Base-by-base conservation (phyloP, 2,888 invertebrate genomes). In the Callinectes sapidus region DNA sequence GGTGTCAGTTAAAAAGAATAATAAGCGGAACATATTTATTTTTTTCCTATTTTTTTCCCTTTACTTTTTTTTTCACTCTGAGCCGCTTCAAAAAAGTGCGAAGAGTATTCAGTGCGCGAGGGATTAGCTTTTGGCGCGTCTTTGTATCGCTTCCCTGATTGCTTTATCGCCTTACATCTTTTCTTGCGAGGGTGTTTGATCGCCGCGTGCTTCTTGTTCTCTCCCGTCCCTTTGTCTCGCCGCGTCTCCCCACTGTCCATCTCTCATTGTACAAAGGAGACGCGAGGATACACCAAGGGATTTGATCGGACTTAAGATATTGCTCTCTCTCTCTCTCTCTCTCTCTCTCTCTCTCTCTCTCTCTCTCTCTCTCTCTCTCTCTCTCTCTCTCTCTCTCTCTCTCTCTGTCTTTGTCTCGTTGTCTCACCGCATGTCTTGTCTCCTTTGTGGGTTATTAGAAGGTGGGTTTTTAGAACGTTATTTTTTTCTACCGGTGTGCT, bases 331-430 rank as follows among this genome's bases (percentile, higher is more conserved):
- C 54, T 54, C 87, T 55, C 55, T 55, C 88, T 88, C 55, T 55
- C 88, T 88, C 55, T 55, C 88, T 88, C 88, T 88, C 88, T 54
- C 54, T 87, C 87, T 87, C 54, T 87, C 42, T 54, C 87, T 54
- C 54, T 87, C 87, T 87, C 54, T 54, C 87, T 54, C 87, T 87
- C 87, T 48, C 87, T 87, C 87, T 87, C 87, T 54, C 54, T 54
- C 54, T 54, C 42, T 87, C 54, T 54, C 87, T 61, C 89, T 28
- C 66, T 54, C 39, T 61, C 89, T 48, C 66, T 18, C 86, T 35
- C 32, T n/a, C 48, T 42, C 28, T 48, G n/a, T 77, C 66, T 23
- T 48, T 32, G 8, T 88, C 54, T 88, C 55, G 28, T 35, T 14
- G 28, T 88, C 55, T 55, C 55, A n/a, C 81, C 35, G 35, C 81